A percentile compares a stretch with the other conserved stretches of the same genome.
These are phyloP conservation scores for Caenorhabditis remanei DNA, from an alignment of 1,140 invertebrate species.

Conservation along the genomic window DNA sequence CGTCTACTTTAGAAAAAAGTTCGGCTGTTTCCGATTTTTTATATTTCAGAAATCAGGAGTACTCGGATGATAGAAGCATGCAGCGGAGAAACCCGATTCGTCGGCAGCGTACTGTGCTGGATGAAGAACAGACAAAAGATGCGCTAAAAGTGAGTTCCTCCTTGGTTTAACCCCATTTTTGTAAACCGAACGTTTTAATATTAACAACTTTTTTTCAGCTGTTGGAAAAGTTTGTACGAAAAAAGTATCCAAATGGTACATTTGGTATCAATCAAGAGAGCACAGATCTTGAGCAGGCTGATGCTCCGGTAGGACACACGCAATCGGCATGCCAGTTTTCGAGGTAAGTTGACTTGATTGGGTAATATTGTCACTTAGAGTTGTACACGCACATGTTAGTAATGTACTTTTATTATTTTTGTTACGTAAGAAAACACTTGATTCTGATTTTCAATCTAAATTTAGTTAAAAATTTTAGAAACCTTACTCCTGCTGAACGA, in stretches of 20 bases:
- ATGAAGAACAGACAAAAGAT: constrained; percentile 45
- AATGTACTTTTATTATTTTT: no score
- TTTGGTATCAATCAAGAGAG: neutral
- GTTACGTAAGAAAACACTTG: no score
- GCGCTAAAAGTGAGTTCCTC: constrained; percentile 30
- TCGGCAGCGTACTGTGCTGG: constrained; percentile 10
- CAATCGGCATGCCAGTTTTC: constrained; percentile 19
- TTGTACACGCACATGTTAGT: no score
- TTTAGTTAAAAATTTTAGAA: neutral
- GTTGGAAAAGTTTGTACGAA: neutral
- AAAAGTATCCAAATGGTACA: neutral
- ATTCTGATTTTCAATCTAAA: no score
- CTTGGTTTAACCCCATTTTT: no score
- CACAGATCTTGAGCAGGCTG: neutral
- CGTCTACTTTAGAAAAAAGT: neutral
- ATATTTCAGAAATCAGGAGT: constrained; percentile 30
- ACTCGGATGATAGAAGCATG: constrained; percentile 49
- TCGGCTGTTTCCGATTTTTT: neutral
- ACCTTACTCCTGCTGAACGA: constrained; percentile 17
- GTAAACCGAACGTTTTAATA: neutral
- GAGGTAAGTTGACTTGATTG: neutral
- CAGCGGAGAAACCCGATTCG: constrained; percentile 51
- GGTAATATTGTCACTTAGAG: no score
- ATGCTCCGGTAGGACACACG: neutral
- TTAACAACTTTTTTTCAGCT: neutral